Evolutionary conservation across 2,888 invertebrate genomes (phyloP), one percentile per base, ranked within the genome.

Genomic region (Cheilosia scutellata): DNA sequence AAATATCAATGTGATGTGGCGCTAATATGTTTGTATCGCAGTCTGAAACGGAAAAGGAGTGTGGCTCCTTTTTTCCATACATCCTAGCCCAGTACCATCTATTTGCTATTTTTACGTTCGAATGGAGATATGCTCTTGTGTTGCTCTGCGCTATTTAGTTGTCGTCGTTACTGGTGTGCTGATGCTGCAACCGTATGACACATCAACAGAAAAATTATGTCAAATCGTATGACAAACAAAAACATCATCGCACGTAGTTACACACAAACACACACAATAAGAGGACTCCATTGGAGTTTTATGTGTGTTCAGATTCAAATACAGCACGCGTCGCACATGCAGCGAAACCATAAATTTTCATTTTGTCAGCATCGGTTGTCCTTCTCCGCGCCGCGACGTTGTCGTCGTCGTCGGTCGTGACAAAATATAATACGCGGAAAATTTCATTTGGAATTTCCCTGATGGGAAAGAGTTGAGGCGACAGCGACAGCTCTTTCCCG

Each of bases 121-220:
- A 13, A 16, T 16, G 20, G n/a, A 31, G 29, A n/a, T 31, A 6
- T 5, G 44, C 25, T 27, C 40, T 13, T 25, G 29, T 25, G 49
- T 58, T 60, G 40, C 16, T 33, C 44, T 44, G 44, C 20, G 20
- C 20, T 20, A 20, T 44, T 44, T 60, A 51, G 51, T 7, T 53
- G 74, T n/a, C 60, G 60, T 60, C 66, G 68, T 68, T 66, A 27
- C 55, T 66, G 33, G 16, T 47, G 29, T 31, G 37, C 70, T 74
- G 79, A 58, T 63, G 51, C 79, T 51, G 77, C 77, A 65, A 31
- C 40, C 65, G 65, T 76, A 77, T 82, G 82, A 77, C 82, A 77
- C 77, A 71, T 60, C 82, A 77, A 82, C 82, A 77, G 66, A 77
- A 77, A 77, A 82, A 82, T 82, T 77, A 82, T 82, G 82, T 82